A percentile compares a stretch with the other conserved stretches of the same genome.
Evolutionary conservation across 2,797 vertebrate species (phyloP).

Genomic region (Loris lydekkerianus): DNA sequence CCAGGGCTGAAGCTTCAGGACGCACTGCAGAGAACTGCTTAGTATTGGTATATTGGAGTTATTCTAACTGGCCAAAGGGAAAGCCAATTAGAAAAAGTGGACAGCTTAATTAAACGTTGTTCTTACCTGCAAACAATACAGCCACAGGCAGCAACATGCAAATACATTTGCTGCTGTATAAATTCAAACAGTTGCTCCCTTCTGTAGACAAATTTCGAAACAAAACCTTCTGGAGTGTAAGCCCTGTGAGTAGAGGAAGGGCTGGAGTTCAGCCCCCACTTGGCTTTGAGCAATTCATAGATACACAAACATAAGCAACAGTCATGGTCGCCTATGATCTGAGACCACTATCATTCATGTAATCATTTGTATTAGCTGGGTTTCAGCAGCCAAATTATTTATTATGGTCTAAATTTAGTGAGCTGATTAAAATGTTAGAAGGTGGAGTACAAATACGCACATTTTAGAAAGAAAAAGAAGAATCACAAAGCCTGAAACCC

Average conservation of each 20-base stretch:
- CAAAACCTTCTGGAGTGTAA: not conserved
- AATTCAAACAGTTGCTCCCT: not conserved
- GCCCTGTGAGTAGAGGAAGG: not conserved
- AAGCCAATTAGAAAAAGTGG: not conserved
- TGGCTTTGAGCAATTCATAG: not conserved
- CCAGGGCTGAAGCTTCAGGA: not conserved
- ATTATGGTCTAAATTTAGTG: not conserved
- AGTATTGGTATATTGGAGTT: not conserved
- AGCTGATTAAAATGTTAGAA: not conserved
- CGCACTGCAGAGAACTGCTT: not conserved
- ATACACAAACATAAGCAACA: not conserved
- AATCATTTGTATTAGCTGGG: not conserved
- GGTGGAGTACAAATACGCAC: not conserved
- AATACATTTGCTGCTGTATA: not conserved
- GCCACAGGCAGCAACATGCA: not conserved
- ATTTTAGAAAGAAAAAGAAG: not conserved
- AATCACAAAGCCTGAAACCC: not conserved
- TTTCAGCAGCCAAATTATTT: not conserved
- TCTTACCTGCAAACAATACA: constrained; percentile 25
- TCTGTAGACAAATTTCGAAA: not conserved
- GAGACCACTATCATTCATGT: not conserved
- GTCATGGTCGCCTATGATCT: not conserved
- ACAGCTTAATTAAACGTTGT: not conserved
- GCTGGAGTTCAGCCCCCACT: not conserved
- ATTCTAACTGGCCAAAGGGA: not conserved